phyloP scores from a whole-genome alignment of 2,113 vertebrate species.

The Sphyrna mokarran region DNA sequence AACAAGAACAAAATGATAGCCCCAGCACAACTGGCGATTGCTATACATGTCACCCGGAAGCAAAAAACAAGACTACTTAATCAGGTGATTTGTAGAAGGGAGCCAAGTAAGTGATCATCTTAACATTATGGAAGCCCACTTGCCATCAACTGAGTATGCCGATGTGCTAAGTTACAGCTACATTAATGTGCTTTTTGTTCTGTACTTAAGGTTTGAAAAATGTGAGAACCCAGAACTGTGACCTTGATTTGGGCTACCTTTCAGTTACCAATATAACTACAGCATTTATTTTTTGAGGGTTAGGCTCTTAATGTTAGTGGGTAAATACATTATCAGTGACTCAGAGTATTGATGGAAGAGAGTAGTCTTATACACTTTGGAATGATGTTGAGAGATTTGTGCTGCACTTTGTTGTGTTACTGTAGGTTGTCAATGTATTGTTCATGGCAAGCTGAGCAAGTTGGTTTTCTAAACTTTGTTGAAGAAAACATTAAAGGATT shows the following conservation, averaged over 20 bases:
- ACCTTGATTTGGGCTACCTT: neutral
- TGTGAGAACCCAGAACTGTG: neutral
- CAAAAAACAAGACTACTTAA: neutral
- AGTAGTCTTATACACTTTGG: neutral
- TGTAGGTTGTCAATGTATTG: neutral
- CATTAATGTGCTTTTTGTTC: neutral
- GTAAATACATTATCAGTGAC: neutral
- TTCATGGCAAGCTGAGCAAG: neutral
- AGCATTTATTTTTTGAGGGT: neutral
- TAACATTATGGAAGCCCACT: neutral
- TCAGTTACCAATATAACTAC: neutral
- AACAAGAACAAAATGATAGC: neutral
- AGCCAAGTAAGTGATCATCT: neutral
- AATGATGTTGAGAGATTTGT: neutral
- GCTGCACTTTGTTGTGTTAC: neutral
- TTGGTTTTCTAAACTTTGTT: neutral
- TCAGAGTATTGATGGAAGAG: neutral
- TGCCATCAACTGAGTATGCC: neutral
- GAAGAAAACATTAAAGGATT: neutral
- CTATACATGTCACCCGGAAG: neutral
- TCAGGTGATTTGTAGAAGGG: neutral
- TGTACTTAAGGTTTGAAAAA: neutral
- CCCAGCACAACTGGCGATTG: neutral
- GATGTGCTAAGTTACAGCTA: neutral
- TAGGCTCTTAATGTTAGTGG: neutral